Evolutionary conservation across 2,797 vertebrate species (phyloP), one percentile per base, ranked within the genome.

Genomic region (Paratrypauchen microcephalus): DNA sequence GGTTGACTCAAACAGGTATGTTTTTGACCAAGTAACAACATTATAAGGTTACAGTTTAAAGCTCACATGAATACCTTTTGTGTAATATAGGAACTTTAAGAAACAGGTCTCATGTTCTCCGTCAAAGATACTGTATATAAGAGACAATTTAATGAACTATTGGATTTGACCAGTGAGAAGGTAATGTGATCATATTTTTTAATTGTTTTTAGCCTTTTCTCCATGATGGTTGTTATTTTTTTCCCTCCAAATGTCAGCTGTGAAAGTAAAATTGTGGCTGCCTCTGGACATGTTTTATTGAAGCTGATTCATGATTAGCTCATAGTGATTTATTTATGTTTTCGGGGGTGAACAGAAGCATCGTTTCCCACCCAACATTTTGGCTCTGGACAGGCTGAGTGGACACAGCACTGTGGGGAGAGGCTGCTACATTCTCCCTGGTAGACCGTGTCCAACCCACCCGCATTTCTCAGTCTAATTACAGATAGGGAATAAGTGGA

Each of bases 271-370:
- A 77, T 82, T 86, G 82, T 83, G 79, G 5, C 65, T 74, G 36
- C 23, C 41, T 47, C 39, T 62, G 45, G 54, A 48, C 57, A 69
- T 76, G 80, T 81, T 74, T 73, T 62, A 84, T 47, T 71, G 76
- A 75, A 70, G 78, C 87, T 91, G 77, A 86, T 91, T 91, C 68
- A 75, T 87, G 87, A 93, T 92, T 92, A 92, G 89, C 90, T 92
- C 88, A 89, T 88, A 88, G 87, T 80, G 77, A 92, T 94, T 94
- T 93, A 94, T 94, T 93, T 91, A 86, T 91, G 91, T 91, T 92
- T 89, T 70, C 87, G 83, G 90, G 85, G 81, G 90, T 86, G 87
- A 89, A 93, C 87, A 83, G 80, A 80, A 81, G 83, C 84, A 91
- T 83, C 79, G 87, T 94, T 94, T 93, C 92, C 92, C 92, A 93